Conservation (phyloP, 2,113 vertebrate genomes). For the Speoplatyrhinus poulsoni region DNA sequence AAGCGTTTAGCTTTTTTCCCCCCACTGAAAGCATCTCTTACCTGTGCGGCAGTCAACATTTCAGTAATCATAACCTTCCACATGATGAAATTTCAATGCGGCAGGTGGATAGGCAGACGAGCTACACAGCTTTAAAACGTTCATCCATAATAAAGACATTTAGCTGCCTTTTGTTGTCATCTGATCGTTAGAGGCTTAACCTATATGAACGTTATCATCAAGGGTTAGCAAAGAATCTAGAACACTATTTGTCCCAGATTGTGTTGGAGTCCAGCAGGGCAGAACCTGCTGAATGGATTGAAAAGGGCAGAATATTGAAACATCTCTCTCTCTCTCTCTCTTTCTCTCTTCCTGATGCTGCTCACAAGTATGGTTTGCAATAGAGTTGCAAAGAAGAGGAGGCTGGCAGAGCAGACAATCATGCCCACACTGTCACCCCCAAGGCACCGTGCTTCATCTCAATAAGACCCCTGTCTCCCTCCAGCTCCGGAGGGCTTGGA, state of each 20-base stretch:
- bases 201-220: too few relatives aligned
- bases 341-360: conserved; percentile 26
- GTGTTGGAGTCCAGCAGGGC: too few relatives aligned
- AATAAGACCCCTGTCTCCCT: conserved; percentile 66
- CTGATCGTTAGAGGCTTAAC: too few relatives aligned
- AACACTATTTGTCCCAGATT: too few relatives aligned
- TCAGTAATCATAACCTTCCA: conserved; percentile 2
- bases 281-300: too few relatives aligned
- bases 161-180: too few relatives aligned
- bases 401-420: conserved; percentile 61
- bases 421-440: conserved; percentile 59
- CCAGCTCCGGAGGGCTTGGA: conserved; percentile 38
- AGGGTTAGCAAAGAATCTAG: too few relatives aligned
- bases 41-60: conserved; percentile 11
- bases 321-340: conserved; percentile 22
- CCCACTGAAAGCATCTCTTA: not conserved
- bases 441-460: conserved; percentile 67
- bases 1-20: conserved; percentile 7
- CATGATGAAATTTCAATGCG: conserved; percentile 1
- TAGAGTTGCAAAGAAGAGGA: conserved; percentile 38
- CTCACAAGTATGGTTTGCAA: conserved; percentile 41
- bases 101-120: too few relatives aligned
- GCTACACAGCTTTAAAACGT: too few relatives aligned
- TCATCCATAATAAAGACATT: too few relatives aligned
- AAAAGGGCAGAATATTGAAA: too few relatives aligned